Evolutionary conservation across 92 coral and sea anemone genomes (phyloP).

Genomic region (Parazoanthus atlanticus): DNA sequence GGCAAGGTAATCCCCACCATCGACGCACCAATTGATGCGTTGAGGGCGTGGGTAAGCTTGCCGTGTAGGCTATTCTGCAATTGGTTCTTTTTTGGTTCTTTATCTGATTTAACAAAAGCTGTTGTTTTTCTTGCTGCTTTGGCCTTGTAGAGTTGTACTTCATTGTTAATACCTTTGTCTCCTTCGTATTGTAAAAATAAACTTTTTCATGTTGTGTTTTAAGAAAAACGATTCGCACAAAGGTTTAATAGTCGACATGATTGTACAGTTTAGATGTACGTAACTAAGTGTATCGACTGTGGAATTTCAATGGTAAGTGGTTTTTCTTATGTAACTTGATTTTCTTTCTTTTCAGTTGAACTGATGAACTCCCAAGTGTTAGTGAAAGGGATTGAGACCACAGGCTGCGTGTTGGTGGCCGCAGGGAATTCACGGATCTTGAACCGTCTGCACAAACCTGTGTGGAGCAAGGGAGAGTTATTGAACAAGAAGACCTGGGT

Average conservation of each 20-base stretch:
- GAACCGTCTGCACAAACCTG: slow-evolving; percentile 89
- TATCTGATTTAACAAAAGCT: too few relatives aligned
- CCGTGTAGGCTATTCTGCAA: too few relatives aligned
- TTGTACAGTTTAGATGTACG: background rate
- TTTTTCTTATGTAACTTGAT: background rate
- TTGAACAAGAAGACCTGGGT: slow-evolving; percentile 98
- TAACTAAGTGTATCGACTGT: background rate
- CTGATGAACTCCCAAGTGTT: slow-evolving; percentile 96
- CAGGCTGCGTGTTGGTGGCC: slow-evolving; percentile 92
- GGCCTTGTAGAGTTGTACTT: too few relatives aligned
- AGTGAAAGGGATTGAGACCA: slow-evolving; percentile 89
- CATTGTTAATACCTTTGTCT: too few relatives aligned
- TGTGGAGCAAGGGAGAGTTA: slow-evolving; percentile 89
- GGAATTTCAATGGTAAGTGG: background rate
- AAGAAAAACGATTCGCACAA: background rate
- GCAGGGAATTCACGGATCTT: slow-evolving; percentile 90
- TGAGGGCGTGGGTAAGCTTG: too few relatives aligned
- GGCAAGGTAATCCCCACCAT: too few relatives aligned
- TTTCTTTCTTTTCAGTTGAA: slow-evolving; percentile 64
- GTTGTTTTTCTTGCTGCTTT: too few relatives aligned
- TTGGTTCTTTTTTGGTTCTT: too few relatives aligned
- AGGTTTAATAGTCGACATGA: too few relatives aligned
- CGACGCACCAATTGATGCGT: too few relatives aligned
- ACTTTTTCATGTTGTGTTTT: background rate
- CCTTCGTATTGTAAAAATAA: background rate